Conservation (phyloP, 2,113 vertebrate genomes). For the Daboia siamensis region DNA sequence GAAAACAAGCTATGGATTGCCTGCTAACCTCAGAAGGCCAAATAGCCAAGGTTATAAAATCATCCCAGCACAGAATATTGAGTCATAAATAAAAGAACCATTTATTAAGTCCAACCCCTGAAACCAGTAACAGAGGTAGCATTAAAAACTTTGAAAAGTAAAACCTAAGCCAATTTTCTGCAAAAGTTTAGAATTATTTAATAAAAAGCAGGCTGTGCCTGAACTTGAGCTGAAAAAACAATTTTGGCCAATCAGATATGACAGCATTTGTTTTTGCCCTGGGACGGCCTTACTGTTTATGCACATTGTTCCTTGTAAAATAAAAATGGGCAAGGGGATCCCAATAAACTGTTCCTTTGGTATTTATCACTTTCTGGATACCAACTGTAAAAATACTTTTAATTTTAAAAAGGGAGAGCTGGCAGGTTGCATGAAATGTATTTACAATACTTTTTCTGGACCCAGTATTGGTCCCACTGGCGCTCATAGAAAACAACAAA, state of each 20-base stretch:
- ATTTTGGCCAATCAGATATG: constrained; percentile 54
- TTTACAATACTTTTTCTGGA: background rate
- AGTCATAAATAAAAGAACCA: constrained; percentile 66
- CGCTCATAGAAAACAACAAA: background rate
- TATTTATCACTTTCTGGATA: background rate
- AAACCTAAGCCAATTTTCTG: constrained; percentile 50
- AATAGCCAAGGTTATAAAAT: constrained; percentile 69
- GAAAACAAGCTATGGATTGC: constrained; percentile 71
- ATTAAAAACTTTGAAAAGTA: constrained; percentile 67
- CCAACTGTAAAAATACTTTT: background rate
- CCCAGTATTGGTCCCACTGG: background rate
- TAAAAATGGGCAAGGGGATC: background rate
- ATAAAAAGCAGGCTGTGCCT: constrained; percentile 55
- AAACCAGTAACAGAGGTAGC: constrained; percentile 68
- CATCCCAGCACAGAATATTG: constrained; percentile 69
- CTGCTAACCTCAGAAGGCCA: constrained; percentile 70
- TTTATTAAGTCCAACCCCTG: constrained; percentile 64
- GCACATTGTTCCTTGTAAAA: background rate
- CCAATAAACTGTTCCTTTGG: background rate
- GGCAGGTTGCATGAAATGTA: background rate
- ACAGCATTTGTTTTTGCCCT: constrained; percentile 46
- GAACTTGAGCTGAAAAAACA: constrained; percentile 50
- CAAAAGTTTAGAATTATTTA: constrained; percentile 65
- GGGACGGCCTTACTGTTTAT: background rate
- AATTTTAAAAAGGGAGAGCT: background rate